These are phyloP conservation scores for Orchesellides sinensis DNA, from an alignment of 2,888 invertebrate genomes.

Conservation along the genomic window DNA sequence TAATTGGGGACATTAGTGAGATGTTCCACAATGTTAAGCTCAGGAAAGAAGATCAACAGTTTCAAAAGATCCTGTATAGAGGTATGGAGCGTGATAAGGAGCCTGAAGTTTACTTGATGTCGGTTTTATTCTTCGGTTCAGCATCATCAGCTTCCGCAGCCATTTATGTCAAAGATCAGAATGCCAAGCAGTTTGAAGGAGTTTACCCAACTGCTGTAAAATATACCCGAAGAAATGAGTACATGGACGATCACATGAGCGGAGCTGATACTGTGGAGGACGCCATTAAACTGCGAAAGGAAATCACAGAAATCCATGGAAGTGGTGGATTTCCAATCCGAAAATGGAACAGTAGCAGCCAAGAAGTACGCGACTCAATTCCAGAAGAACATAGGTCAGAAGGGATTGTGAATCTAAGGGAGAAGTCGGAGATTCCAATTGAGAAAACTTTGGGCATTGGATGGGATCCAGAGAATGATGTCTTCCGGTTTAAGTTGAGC, in stretches of 20 bases:
- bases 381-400: background rate
- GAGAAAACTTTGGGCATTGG: background rate
- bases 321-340: background rate
- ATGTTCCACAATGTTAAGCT: slow-evolving; percentile 29
- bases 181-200: background rate
- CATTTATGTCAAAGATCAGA: background rate
- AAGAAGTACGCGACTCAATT: background rate
- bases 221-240: background rate
- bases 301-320: background rate
- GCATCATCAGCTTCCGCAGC: background rate
- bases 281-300: background rate
- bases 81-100: background rate
- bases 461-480: background rate
- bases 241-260: background rate
- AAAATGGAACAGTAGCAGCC: background rate
- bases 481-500: background rate
- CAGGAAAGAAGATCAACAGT: background rate
- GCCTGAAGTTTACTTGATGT: background rate
- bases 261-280: background rate
- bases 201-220: background rate
- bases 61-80: background rate
- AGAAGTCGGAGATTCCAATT: background rate
- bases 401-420: background rate
- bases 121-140: background rate
- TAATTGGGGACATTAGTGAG: slow-evolving; percentile 31